Conservation (phyloP, 2,888 invertebrate species). For the Thymelicus lineola region DNA sequence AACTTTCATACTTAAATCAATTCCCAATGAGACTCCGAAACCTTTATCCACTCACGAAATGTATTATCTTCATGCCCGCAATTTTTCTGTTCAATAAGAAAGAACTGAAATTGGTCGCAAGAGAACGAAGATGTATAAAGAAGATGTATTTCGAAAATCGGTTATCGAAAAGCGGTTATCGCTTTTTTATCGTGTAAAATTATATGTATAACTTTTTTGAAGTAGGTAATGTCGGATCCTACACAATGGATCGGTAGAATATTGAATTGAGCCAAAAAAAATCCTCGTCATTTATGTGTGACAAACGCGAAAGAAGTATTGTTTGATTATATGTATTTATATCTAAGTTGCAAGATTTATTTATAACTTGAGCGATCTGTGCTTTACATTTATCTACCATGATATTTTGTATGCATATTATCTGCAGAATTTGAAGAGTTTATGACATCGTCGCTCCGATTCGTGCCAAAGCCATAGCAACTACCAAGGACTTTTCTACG, state of each 20-base stretch:
- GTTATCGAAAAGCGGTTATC: no score
- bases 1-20: slow-evolving; percentile 44
- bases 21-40: slow-evolving; percentile 31
- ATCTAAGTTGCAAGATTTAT: not conserved
- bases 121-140: not conserved
- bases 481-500: slow-evolving; percentile 20
- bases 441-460: slow-evolving; percentile 22
- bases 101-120: not conserved
- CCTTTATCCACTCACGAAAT: slow-evolving; percentile 5
- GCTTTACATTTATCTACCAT: slow-evolving; percentile 13
- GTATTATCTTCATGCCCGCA: not conserved
- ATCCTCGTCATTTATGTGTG: no score
- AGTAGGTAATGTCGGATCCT: no score
- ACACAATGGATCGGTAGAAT: no score
- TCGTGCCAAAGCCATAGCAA: slow-evolving; percentile 25
- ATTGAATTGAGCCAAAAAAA: no score
- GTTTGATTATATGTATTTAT: slow-evolving; percentile 2
- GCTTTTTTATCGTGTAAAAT: no score
- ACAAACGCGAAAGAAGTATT: no score
- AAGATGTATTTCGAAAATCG: not conserved
- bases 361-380: not conserved
- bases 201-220: no score
- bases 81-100: not conserved
- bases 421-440: slow-evolving; percentile 21
- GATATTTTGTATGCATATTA: slow-evolving; percentile 27